These are phyloP conservation scores for Oopsacas minuta DNA, from an alignment of 37 sponge, comb jelly and placozoan species.

Conservation along the genomic window DNA sequence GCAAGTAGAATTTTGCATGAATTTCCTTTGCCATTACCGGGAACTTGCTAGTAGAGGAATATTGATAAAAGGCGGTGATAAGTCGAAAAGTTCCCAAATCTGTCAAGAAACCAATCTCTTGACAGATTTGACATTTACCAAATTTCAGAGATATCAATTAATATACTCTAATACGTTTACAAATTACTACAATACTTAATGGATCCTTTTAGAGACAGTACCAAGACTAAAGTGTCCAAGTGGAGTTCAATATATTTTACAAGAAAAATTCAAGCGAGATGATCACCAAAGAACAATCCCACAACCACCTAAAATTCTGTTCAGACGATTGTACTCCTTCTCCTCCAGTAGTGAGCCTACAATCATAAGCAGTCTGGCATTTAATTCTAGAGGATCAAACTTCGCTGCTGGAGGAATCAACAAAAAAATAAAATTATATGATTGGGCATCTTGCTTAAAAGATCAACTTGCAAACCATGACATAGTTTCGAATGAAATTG, in stretches of 20 bases:
- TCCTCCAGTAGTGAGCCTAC: not conserved
- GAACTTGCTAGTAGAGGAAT: too few relatives aligned
- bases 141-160: too few relatives aligned
- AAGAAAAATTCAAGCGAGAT: not conserved
- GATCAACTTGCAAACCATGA: not conserved
- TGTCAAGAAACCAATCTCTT: too few relatives aligned
- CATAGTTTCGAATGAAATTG: not conserved
- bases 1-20: too few relatives aligned
- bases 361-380: not conserved
- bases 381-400: not conserved
- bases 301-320: not conserved
- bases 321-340: not conserved
- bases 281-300: not conserved
- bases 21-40: too few relatives aligned
- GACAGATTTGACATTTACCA: too few relatives aligned
- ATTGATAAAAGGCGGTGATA: too few relatives aligned
- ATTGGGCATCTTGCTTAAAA: not conserved
- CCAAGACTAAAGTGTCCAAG: not conserved
- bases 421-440: not conserved
- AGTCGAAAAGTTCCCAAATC: too few relatives aligned
- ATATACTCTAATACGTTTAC: too few relatives aligned
- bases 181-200: too few relatives aligned
- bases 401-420: constrained; percentile 15
- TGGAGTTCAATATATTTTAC: constrained; percentile 8
- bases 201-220: not conserved